A percentile compares a stretch with the other conserved stretches of the same genome.
Evolutionary conservation across 2,113 vertebrate genomes (phyloP).

Genomic region (Ia io): DNA sequence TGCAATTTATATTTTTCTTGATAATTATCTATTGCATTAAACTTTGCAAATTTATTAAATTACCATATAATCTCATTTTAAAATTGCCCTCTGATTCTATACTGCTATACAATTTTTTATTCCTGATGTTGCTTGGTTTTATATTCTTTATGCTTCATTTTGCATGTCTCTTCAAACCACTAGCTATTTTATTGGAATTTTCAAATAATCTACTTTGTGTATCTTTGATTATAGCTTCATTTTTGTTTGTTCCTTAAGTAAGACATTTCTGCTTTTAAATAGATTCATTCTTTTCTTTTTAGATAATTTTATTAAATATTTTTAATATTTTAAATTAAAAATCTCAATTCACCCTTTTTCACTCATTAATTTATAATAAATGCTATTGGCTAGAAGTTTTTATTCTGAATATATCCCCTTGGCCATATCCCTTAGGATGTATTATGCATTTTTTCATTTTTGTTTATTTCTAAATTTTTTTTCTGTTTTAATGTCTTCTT

Average conservation of each 20-base stretch:
- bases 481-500: not conserved
- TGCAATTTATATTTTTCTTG: not conserved
- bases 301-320: not conserved
- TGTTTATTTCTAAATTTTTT: not conserved
- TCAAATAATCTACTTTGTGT: not conserved
- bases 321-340: slow-evolving; percentile 11
- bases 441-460: not conserved
- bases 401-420: not conserved
- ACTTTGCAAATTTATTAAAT: not conserved
- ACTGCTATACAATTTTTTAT: not conserved
- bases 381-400: not conserved
- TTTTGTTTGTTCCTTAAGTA: not conserved
- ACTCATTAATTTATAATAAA: not conserved
- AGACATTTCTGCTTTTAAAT: not conserved
- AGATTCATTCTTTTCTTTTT: not conserved
- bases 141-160: not conserved
- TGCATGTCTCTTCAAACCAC: not conserved
- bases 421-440: not conserved
- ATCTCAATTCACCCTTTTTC: not conserved
- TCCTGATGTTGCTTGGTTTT: not conserved
- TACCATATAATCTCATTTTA: not conserved
- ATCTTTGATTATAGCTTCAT: not conserved
- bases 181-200: not conserved
- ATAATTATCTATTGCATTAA: not conserved
- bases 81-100: not conserved